Evolutionary conservation across 2,888 invertebrate species (phyloP).

Genomic region (Acheta domesticus): DNA sequence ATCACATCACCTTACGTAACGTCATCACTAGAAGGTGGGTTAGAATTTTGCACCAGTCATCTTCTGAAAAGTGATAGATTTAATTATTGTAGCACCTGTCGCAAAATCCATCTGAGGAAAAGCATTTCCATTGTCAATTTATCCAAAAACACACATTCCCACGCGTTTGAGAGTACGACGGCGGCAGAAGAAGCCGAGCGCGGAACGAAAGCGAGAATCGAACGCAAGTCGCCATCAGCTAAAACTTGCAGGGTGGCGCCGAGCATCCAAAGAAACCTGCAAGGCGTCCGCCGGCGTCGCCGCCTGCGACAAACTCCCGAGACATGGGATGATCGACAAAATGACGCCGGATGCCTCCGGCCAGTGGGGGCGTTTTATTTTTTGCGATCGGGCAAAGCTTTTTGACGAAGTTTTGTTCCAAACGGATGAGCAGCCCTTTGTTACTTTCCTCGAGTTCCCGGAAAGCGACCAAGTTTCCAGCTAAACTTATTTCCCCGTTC

Average conservation of each 20-base stretch:
- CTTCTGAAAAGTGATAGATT: too few relatives aligned
- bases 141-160: too few relatives aligned
- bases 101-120: too few relatives aligned
- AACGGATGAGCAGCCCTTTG: not conserved
- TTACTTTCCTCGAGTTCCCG: not conserved
- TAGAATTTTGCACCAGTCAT: too few relatives aligned
- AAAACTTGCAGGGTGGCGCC: not conserved
- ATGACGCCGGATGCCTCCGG: not conserved
- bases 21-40: too few relatives aligned
- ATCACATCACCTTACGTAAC: too few relatives aligned
- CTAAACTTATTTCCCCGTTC: slow-evolving; percentile 7
- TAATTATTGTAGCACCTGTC: too few relatives aligned
- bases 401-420: slow-evolving; percentile 18
- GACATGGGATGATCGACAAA: slow-evolving; percentile 18
- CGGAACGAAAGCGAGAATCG: too few relatives aligned
- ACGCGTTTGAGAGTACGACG: too few relatives aligned
- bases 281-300: not conserved
- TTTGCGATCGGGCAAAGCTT: not conserved
- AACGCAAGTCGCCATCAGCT: too few relatives aligned
- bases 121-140: too few relatives aligned
- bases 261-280: not conserved
- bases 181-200: too few relatives aligned
- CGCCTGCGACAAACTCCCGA: not conserved
- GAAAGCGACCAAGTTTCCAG: slow-evolving; percentile 8
- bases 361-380: not conserved